Evolutionary conservation across 1,140 invertebrate genomes (phyloP), one percentile per base, ranked within the genome.

Genomic region (Ceratina japonica): DNA sequence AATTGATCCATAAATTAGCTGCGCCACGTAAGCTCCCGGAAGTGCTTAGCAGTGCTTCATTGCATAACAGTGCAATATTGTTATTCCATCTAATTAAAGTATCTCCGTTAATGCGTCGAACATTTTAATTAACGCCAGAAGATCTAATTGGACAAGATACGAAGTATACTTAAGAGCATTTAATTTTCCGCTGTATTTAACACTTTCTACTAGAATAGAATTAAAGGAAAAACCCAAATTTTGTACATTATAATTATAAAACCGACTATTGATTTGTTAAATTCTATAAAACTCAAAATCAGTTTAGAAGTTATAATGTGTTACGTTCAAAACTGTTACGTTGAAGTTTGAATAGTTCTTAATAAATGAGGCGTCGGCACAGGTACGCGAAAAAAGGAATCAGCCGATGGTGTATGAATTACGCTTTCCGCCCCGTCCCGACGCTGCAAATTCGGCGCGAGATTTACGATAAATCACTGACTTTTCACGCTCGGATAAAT

Each of bases 1-100:
- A 22, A 71, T 71, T 44, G 54, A 59, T 71, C 54, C 69, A 59
- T 71, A 71, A 71, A 71, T 71, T 71, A 71, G 20, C 69, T 52
- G 27, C 37, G 69, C 54, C 56, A 44, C 54, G 69, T 71, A 71
- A 71, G 54, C 69, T 44, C 54, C 15, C 8, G 69, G 54, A 58
- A 37, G 31, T 58, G 69, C 54, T 58, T 71, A 71, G 54, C 69
- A 27, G 15, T 71, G 69, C 69, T 71, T 44, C 68, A 70, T 70
- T 54, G 27, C 54, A 16, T 71, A 44, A 44, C 27, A 71, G 37
- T 22, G n/a, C n/a, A 44, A 37, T 18, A 59, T 71, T 13, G 49
- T 52, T 59, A 59, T 58, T 59, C 16, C 15, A 44, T 37, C 1
- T 16, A 37, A 59, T 44, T 71, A 18, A 68, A 65, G 27, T 65